Evolutionary conservation across 2,797 vertebrate species (phyloP).

Genomic region (Cephalopachus bancanus): DNA sequence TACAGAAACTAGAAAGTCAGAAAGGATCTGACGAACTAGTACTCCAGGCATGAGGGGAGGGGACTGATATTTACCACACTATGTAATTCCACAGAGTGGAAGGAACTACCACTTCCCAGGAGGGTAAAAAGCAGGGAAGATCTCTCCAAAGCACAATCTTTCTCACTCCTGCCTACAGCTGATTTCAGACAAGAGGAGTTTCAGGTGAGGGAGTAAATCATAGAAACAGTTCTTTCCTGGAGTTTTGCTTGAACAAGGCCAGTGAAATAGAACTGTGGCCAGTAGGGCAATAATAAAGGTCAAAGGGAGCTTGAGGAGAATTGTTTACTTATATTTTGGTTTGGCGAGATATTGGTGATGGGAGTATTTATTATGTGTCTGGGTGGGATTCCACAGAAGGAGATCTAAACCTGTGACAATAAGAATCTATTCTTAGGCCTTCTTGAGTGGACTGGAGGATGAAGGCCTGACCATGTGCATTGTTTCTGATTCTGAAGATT

Average conservation of each 20-base stretch:
- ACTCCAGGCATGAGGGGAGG: background rate
- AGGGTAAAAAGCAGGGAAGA: background rate
- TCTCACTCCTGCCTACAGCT: background rate
- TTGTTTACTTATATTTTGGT: background rate
- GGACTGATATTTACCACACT: background rate
- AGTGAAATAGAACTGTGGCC: background rate
- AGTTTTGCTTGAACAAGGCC: background rate
- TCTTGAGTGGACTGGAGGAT: background rate
- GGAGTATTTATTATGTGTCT: too few relatives aligned
- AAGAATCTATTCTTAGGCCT: background rate
- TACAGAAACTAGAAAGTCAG: background rate
- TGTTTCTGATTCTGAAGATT: background rate
- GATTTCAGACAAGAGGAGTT: background rate
- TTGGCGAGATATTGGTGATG: background rate
- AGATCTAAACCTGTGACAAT: background rate
- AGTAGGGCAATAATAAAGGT: background rate
- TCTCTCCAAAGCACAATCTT: background rate
- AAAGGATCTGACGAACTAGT: background rate
- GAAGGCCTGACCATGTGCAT: background rate
- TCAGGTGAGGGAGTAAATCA: background rate
- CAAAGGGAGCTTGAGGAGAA: background rate
- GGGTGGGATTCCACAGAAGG: background rate
- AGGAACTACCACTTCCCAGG: background rate
- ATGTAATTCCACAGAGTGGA: background rate
- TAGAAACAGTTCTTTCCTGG: background rate